These are phyloP conservation scores for Daphoenositta chrysoptera DNA, from an alignment of 2,113 vertebrate genomes.

Conservation along the genomic window DNA sequence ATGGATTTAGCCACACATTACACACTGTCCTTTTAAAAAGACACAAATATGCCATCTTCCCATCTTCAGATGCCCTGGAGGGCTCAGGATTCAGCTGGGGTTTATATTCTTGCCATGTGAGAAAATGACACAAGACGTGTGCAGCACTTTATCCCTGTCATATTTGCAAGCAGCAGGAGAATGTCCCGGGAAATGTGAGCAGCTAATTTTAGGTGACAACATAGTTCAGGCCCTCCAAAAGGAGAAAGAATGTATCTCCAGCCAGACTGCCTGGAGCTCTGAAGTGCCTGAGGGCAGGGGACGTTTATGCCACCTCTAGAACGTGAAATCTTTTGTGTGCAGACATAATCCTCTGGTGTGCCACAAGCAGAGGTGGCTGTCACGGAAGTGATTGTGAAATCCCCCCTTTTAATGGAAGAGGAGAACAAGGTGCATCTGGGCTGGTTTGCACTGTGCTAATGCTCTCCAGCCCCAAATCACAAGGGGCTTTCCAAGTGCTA, in stretches of 20 bases:
- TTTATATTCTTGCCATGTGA: not conserved
- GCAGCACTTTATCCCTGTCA: not conserved
- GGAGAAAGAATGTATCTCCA: not conserved
- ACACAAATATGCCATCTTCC: not conserved
- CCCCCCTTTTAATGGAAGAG: not conserved
- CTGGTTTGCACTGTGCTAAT: not conserved
- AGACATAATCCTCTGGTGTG: not conserved
- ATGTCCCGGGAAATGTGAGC: not conserved
- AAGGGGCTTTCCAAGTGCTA: not conserved
- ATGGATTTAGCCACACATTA: not conserved
- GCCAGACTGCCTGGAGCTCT: not conserved
- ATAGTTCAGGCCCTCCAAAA: not conserved
- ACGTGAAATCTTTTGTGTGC: not conserved
- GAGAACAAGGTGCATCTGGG: not conserved
- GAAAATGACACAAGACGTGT: not conserved
- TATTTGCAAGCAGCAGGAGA: not conserved
- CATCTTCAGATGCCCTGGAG: not conserved
- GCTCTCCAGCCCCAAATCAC: not conserved
- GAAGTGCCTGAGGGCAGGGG: not conserved
- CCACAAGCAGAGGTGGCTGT: not conserved
- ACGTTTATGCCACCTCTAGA: not conserved
- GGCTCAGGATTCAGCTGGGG: not conserved
- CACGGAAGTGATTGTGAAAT: not conserved
- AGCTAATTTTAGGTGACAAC: not conserved
- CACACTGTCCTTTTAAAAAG: not conserved